Conservation (phyloP, 2,113 vertebrate species). For the Dicrurus megarhynchus region DNA sequence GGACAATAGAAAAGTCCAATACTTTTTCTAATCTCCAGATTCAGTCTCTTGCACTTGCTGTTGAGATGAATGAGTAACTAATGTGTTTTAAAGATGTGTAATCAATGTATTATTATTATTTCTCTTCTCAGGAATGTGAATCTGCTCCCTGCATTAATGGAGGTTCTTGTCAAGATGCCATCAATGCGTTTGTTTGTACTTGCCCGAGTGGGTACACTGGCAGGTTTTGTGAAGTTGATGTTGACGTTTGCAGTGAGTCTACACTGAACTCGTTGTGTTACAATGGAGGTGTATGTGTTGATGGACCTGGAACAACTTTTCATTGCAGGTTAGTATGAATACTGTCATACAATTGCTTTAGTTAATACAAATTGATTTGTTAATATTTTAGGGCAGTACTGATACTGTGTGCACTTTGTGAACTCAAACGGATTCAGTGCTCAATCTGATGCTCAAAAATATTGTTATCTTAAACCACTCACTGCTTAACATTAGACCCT, state of each 20-base stretch:
- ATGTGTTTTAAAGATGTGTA: neutral
- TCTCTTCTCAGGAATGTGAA: constrained; percentile 73
- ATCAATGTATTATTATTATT: neutral
- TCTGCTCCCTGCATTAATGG: constrained; percentile 75
- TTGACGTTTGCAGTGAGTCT: neutral
- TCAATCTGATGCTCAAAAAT: neutral
- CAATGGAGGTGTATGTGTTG: constrained; percentile 37
- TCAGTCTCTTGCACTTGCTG: neutral
- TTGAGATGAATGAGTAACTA: neutral
- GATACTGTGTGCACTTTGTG: neutral
- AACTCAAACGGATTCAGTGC: neutral
- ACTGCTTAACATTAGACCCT: neutral
- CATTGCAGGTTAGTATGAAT: constrained; percentile 65
- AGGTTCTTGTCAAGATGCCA: constrained; percentile 76
- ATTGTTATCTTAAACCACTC: neutral
- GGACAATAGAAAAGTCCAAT: neutral
- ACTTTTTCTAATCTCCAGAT: neutral
- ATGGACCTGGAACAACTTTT: constrained; percentile 33
- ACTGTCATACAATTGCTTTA: neutral
- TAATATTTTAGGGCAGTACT: neutral
- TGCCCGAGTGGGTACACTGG: constrained; percentile 76
- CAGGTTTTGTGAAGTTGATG: constrained; percentile 78
- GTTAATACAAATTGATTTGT: neutral
- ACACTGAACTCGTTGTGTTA: neutral
- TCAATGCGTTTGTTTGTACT: constrained; percentile 74